Evolutionary conservation across 2,888 invertebrate species (phyloP).

Genomic region (Nebria brevicollis): DNA sequence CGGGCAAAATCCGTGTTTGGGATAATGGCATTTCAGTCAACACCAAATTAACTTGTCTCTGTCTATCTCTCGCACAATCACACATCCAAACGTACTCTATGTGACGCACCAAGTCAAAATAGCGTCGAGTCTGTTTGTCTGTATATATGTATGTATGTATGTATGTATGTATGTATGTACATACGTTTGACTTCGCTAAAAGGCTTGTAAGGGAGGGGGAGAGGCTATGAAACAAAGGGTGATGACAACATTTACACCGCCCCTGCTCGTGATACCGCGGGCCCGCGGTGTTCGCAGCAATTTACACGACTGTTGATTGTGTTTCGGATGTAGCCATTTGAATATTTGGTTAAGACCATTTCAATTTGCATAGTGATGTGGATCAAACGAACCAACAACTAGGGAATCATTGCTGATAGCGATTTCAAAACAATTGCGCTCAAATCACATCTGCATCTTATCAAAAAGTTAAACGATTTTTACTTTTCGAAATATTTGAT

Average conservation of each 20-base stretch:
- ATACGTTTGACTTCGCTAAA: constrained; percentile 15
- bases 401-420: constrained; percentile 2
- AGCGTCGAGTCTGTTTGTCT: constrained; percentile 4
- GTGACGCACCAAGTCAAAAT: background rate
- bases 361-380: constrained; percentile 40
- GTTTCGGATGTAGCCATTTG: constrained; percentile 29
- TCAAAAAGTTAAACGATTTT: background rate
- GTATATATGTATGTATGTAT: constrained; percentile 5
- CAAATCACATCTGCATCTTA: background rate
- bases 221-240: constrained; percentile 30
- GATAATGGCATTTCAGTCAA: constrained; percentile 60
- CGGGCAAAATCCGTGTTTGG: constrained; percentile 59
- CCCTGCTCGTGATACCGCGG: background rate
- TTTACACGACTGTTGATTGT: constrained; percentile 30
- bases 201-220: background rate
- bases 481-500: background rate
- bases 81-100: constrained; percentile 14
- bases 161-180: constrained; percentile 16
- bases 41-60: constrained; percentile 60
- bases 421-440: background rate
- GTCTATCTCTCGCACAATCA: background rate
- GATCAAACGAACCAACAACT: constrained; percentile 17
- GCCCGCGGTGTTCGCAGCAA: background rate
- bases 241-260: constrained; percentile 29
- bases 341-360: constrained; percentile 47